These are phyloP conservation scores for Limnephilus lunatus DNA, from an alignment of 2,888 invertebrate genomes.

Conservation along the genomic window DNA sequence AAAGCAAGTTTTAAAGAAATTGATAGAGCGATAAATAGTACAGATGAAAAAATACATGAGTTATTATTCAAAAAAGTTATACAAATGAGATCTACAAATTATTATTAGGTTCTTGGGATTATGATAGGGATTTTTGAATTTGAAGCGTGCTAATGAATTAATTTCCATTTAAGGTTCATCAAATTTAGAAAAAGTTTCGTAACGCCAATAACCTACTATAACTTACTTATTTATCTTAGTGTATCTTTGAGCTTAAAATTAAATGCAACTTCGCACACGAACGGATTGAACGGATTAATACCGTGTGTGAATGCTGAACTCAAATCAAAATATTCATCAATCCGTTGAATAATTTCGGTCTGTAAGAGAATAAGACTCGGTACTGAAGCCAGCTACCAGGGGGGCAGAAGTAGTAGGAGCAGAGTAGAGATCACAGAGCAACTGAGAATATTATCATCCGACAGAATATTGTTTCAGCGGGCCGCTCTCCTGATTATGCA, in stretches of 20 bases:
- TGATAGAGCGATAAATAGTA: too few relatives aligned
- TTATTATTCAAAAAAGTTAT: too few relatives aligned
- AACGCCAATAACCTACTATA: too few relatives aligned
- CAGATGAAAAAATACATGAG: too few relatives aligned
- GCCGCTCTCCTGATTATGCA: constrained; percentile 57
- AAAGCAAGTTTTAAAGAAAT: too few relatives aligned
- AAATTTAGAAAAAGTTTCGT: too few relatives aligned
- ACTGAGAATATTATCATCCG: constrained; percentile 50
- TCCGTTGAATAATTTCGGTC: constrained; percentile 4
- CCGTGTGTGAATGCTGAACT: constrained; percentile 5
- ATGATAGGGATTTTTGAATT: too few relatives aligned
- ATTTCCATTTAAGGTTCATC: too few relatives aligned
- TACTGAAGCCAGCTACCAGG: background rate
- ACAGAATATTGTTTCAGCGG: constrained; percentile 60
- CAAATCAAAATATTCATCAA: constrained; percentile 38
- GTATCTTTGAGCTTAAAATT: background rate
- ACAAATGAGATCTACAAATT: too few relatives aligned
- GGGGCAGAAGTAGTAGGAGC: background rate
- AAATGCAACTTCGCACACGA: background rate
- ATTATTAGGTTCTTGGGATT: too few relatives aligned
- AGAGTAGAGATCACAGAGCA: constrained; percentile 27
- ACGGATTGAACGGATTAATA: background rate
- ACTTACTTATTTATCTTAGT: background rate
- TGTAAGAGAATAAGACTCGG: background rate
- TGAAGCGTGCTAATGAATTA: too few relatives aligned